These are phyloP conservation scores for Aphelenchoides bicaudatus DNA, from an alignment of 2,888 invertebrate species.

Conservation along the genomic window DNA sequence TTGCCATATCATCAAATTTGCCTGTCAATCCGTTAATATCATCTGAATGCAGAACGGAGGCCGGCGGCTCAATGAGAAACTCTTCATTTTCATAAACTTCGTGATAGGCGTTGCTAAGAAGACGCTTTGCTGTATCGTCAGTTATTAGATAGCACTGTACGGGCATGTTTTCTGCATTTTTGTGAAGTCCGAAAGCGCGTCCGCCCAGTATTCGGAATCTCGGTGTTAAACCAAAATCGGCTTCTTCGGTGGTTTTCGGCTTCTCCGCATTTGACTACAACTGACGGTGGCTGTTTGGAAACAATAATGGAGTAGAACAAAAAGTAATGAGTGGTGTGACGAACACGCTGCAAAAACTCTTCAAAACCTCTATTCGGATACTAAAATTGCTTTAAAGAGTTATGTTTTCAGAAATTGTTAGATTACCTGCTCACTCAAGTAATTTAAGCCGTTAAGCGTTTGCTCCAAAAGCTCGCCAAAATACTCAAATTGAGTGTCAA, in stretches of 20 bases:
- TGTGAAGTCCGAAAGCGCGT: slow-evolving; percentile 54
- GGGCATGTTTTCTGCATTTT: slow-evolving; percentile 40
- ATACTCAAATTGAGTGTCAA: slow-evolving; percentile 59
- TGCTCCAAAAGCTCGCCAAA: slow-evolving; percentile 59
- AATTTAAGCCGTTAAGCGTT: slow-evolving; percentile 49
- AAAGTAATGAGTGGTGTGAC: slow-evolving; percentile 56
- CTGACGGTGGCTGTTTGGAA: slow-evolving; percentile 56
- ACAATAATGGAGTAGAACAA: slow-evolving; percentile 59
- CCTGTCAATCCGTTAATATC: slow-evolving; percentile 46
- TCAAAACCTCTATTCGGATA: slow-evolving; percentile 54
- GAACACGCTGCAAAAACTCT: slow-evolving; percentile 39
- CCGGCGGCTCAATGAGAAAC: slow-evolving; percentile 53
- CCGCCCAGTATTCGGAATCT: slow-evolving; percentile 55
- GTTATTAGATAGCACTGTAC: slow-evolving; percentile 58
- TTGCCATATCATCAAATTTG: slow-evolving; percentile 59
- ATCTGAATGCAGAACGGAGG: slow-evolving; percentile 37
- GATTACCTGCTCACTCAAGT: slow-evolving; percentile 23
- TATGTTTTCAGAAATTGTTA: no score
- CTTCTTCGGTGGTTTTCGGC: slow-evolving; percentile 58
- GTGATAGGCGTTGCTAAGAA: slow-evolving; percentile 55
- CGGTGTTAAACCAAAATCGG: slow-evolving; percentile 60
- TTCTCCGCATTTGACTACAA: slow-evolving; percentile 60
- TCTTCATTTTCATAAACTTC: slow-evolving; percentile 58
- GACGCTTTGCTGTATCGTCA: slow-evolving; percentile 56
- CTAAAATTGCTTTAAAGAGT: no score